Conservation (phyloP, 2,797 vertebrate genomes). For the Buphagus erythrorhynchus region DNA sequence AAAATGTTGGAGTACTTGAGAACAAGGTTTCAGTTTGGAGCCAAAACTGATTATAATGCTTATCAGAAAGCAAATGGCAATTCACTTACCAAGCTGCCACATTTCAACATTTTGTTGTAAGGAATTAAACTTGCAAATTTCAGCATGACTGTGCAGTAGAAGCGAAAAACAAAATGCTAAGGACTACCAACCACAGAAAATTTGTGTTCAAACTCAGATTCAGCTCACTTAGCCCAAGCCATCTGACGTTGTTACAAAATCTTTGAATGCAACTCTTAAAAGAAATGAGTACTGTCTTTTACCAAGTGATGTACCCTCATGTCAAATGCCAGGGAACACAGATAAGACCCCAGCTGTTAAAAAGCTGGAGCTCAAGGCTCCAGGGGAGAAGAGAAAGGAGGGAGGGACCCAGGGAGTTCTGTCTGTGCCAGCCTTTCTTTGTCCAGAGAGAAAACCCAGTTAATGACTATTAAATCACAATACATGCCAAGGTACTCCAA, state of each 20-base stretch:
- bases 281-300: background rate
- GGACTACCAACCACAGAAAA: background rate
- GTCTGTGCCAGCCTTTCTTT: background rate
- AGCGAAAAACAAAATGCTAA: background rate
- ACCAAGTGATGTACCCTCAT: background rate
- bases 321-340: background rate
- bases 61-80: constrained; percentile 17
- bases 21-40: background rate
- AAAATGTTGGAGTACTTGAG: background rate
- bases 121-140: constrained; percentile 61
- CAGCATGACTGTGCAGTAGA: background rate
- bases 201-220: background rate
- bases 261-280: background rate
- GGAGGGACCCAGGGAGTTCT: background rate
- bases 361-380: background rate
- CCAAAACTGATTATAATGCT: constrained; percentile 5
- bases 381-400: background rate
- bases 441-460: constrained; percentile 1
- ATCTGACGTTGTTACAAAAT: background rate
- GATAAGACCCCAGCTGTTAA: background rate
- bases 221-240: background rate
- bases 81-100: constrained; percentile 6
- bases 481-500: constrained; percentile 20
- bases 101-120: background rate
- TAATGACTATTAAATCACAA: constrained; percentile 48